phyloP scores from a whole-genome alignment of 2,888 invertebrate species.

The Agrotis segetum region DNA sequence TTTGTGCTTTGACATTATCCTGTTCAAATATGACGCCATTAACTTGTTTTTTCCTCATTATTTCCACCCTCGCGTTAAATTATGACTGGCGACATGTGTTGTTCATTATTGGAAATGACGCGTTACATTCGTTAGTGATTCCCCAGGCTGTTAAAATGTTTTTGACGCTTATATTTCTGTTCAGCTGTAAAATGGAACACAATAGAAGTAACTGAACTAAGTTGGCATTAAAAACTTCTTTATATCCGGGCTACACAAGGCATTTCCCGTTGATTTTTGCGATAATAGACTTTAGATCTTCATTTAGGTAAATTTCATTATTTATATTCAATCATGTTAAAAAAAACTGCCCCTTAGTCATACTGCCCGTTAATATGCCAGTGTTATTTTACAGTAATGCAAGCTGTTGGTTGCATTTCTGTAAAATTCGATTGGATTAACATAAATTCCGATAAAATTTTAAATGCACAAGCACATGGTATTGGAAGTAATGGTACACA shows the following conservation, averaged over 20 bases:
- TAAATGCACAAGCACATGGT: neutral
- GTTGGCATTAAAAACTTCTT: no score
- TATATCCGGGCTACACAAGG: no score
- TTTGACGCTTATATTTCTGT: constrained; percentile 19
- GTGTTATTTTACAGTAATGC: no score
- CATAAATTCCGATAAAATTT: neutral
- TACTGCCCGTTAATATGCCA: neutral
- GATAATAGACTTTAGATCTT: no score
- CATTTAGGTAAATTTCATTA: no score
- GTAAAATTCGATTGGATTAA: neutral
- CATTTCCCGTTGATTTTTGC: no score
- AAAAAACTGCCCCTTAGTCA: no score
- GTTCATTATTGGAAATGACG: constrained; percentile 77
- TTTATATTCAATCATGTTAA: no score
- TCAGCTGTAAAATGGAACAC: neutral
- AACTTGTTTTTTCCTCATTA: constrained; percentile 61
- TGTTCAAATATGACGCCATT: constrained; percentile 59
- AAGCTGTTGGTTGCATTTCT: no score
- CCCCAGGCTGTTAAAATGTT: constrained; percentile 43
- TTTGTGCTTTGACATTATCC: constrained; percentile 38
- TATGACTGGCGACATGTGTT: constrained; percentile 74
- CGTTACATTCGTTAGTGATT: constrained; percentile 65
- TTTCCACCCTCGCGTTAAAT: constrained; percentile 66
- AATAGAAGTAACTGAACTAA: neutral
- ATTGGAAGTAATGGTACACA: constrained; percentile 9